Percentiles rank a stretch among this genome's conserved stretches.
phyloP scores from a whole-genome alignment of 1,140 invertebrate species.

The Drosophila suzukii region DNA sequence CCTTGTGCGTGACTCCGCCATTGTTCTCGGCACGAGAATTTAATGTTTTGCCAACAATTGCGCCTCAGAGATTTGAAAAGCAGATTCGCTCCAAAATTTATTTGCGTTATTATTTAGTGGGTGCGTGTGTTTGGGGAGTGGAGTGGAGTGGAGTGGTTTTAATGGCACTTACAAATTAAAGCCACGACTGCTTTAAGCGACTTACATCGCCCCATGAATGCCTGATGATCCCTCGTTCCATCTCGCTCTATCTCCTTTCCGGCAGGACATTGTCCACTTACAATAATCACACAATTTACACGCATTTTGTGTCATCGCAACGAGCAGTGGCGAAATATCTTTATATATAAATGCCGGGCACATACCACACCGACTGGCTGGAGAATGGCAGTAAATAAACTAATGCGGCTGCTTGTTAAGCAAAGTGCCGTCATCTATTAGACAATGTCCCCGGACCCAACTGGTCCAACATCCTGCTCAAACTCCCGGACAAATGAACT shows the following conservation, averaged over 20 bases:
- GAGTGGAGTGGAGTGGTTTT: background rate
- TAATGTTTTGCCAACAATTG: constrained; percentile 74
- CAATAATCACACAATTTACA: constrained; percentile 81
- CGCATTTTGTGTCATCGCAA: constrained; percentile 59
- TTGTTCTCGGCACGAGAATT: constrained; percentile 39
- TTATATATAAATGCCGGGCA: constrained; percentile 75
- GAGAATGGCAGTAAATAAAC: constrained; percentile 72
- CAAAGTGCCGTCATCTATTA: constrained; percentile 82
- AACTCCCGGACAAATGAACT: constrained; percentile 59
- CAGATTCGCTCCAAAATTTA: constrained; percentile 67
- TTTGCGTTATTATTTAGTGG: constrained; percentile 71
- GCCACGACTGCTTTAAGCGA: constrained; percentile 18
- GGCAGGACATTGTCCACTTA: constrained; percentile 58
- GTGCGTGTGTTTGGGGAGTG: constrained; percentile 2
- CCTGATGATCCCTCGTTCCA: constrained; percentile 17
- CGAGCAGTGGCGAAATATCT: constrained; percentile 42
- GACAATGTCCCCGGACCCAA: constrained; percentile 56
- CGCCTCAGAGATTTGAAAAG: constrained; percentile 71
- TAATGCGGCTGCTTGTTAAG: constrained; percentile 80
- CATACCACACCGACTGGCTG: constrained; percentile 29
- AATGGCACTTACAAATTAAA: constrained; percentile 28
- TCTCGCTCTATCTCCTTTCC: too few species aligned
- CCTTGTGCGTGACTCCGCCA: constrained; percentile 28
- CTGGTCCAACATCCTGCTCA: background rate
- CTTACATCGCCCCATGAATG: constrained; percentile 51